A percentile compares a stretch with the other conserved stretches of the same genome.
These are phyloP conservation scores for Heteropelma amictum DNA, from an alignment of 2,888 invertebrate species.

Conservation along the genomic window DNA sequence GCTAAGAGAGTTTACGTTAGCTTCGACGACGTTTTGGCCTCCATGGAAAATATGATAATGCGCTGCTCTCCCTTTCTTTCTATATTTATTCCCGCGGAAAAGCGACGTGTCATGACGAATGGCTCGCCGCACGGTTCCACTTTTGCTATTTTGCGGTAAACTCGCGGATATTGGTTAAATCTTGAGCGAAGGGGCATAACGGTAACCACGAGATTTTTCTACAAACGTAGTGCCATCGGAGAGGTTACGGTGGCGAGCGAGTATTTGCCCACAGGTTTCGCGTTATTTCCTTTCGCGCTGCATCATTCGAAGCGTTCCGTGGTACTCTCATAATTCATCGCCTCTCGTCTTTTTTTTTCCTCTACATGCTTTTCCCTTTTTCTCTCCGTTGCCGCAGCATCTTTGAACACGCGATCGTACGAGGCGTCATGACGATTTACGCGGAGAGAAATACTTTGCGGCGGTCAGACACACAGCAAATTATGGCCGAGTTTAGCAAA, in stretches of 20 bases:
- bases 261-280: conserved; percentile 17
- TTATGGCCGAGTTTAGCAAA: background rate
- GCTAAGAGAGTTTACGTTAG: conserved; percentile 49
- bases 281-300: conserved; percentile 18
- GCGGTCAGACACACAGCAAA: background rate
- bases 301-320: conserved; percentile 18
- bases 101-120: conserved; percentile 71
- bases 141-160: conserved; percentile 65
- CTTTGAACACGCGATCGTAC: conserved; percentile 36
- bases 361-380: conserved; percentile 9
- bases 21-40: conserved; percentile 58
- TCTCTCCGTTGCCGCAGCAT: conserved; percentile 15
- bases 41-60: conserved; percentile 72
- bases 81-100: background rate
- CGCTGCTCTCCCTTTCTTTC: conserved; percentile 40
- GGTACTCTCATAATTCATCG: conserved; percentile 63
- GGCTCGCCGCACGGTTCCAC: conserved; percentile 61
- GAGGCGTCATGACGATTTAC: conserved; percentile 33
- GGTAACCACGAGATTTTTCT: conserved; percentile 61
- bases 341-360: conserved; percentile 30
- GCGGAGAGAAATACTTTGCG: background rate
- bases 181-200: conserved; percentile 36
- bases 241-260: background rate
- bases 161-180: conserved; percentile 70
- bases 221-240: conserved; percentile 28